Conservation (phyloP, 2,797 vertebrate species). For the Megaceryle alcyon region DNA sequence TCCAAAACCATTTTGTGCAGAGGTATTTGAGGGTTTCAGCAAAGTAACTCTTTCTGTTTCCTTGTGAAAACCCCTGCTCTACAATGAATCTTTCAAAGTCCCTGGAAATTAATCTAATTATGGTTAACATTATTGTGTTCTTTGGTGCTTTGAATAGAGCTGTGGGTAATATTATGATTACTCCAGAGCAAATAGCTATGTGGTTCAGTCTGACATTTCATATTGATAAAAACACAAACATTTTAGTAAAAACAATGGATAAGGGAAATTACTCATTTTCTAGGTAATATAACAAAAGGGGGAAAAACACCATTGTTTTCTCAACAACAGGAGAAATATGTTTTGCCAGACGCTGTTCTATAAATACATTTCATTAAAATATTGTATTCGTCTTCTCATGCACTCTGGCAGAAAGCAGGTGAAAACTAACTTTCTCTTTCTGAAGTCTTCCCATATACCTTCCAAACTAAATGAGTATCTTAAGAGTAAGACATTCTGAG, state of each 20-base stretch:
- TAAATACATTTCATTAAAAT: slow-evolving; percentile 7
- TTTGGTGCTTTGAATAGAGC: slow-evolving; percentile 41
- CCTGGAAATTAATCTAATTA: slow-evolving; percentile 59
- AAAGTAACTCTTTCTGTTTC: slow-evolving; percentile 24
- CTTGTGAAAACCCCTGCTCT: not conserved
- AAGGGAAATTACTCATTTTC: slow-evolving; percentile 32
- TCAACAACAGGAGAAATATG: not conserved
- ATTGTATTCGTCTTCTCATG: not conserved
- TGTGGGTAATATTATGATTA: slow-evolving; percentile 33
- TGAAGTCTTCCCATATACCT: not conserved
- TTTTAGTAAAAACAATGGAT: slow-evolving; percentile 37
- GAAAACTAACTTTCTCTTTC: not conserved
- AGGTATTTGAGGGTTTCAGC: slow-evolving; percentile 14
- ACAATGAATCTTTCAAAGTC: not conserved
- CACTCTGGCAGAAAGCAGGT: not conserved
- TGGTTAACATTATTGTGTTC: slow-evolving; percentile 29
- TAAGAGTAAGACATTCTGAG: not conserved
- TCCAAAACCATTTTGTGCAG: not conserved
- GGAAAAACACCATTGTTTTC: not conserved
- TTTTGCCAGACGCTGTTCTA: not conserved
- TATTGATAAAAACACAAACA: not conserved
- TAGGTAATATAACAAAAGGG: not conserved
- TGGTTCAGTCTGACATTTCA: slow-evolving; percentile 10
- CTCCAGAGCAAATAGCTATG: slow-evolving; percentile 14
- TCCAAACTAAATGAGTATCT: not conserved